Conservation (phyloP, 37 sponge, comb jelly and placozoan species). For the Beroe ovata region DNA sequence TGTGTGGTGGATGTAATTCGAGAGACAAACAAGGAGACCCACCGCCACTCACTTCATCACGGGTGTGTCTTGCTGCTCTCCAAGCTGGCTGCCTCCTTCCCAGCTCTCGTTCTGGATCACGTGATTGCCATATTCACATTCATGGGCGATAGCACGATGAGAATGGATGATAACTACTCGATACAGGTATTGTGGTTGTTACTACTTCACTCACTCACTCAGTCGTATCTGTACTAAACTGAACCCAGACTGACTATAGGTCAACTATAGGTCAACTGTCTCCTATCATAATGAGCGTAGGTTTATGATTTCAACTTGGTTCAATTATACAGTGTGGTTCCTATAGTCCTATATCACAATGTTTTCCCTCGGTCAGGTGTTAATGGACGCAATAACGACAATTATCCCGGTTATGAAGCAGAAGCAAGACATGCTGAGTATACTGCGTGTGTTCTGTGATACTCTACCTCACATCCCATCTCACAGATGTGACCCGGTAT, state of each 20-base stretch:
- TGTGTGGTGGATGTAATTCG: slow-evolving; percentile 44
- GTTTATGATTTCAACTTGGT: too few relatives aligned
- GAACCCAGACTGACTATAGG: too few relatives aligned
- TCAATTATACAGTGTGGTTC: too few relatives aligned
- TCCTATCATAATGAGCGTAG: too few relatives aligned
- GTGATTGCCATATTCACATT: slow-evolving; percentile 98
- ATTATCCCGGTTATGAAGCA: slow-evolving; percentile 35
- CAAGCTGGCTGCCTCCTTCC: slow-evolving; percentile 36
- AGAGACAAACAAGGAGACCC: slow-evolving; percentile 18
- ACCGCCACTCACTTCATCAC: slow-evolving; percentile 40
- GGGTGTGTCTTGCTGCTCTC: slow-evolving; percentile 41
- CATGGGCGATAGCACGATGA: slow-evolving; percentile 86
- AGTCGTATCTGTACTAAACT: too few relatives aligned
- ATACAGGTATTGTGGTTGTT: slow-evolving; percentile 71
- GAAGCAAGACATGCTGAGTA: slow-evolving; percentile 56
- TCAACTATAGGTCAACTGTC: too few relatives aligned
- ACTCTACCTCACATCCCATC: slow-evolving; percentile 90
- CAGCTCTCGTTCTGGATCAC: slow-evolving; percentile 84
- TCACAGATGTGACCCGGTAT: slow-evolving; percentile 81
- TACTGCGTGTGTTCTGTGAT: slow-evolving; percentile 91
- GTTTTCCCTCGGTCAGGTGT: too few relatives aligned
- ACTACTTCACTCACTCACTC: neutral
- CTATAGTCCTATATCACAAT: too few relatives aligned
- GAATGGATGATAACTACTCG: slow-evolving; percentile 87
- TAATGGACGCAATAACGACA: slow-evolving; percentile 35